A percentile compares a stretch with the other conserved stretches of the same genome.
These are phyloP conservation scores for Anastrepha ludens DNA, from an alignment of 1,140 invertebrate genomes.

Conservation along the genomic window DNA sequence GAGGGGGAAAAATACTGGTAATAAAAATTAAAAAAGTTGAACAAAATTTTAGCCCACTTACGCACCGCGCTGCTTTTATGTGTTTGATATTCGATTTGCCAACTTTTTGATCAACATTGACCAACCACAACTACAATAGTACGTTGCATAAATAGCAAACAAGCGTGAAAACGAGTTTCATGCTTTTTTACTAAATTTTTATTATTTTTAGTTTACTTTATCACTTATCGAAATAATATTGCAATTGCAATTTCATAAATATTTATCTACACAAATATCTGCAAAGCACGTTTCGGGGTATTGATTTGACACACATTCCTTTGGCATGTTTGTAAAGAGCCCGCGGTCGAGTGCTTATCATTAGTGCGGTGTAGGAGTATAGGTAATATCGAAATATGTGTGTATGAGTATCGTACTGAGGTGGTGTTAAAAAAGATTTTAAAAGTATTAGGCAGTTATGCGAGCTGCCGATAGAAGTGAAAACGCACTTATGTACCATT, in stretches of 20 bases:
- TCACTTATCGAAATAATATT: not conserved
- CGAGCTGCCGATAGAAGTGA: too few relatives aligned
- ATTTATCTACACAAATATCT: not conserved
- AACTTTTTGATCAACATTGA: not conserved
- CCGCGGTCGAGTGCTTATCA: not conserved
- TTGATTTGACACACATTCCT: constrained; percentile 12
- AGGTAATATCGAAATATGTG: too few relatives aligned
- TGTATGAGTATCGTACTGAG: too few relatives aligned
- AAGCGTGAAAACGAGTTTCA: not conserved
- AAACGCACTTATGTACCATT: too few relatives aligned
- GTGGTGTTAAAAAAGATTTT: too few relatives aligned
- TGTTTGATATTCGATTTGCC: constrained; percentile 7
- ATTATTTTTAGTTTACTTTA: not conserved
- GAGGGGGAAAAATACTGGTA: not conserved
- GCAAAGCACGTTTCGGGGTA: not conserved
- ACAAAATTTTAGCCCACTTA: not conserved
- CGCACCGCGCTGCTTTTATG: not conserved
- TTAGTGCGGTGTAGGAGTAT: not conserved
- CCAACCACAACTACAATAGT: not conserved
- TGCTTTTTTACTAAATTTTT: not conserved
- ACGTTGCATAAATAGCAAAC: not conserved
- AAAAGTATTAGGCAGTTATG: too few relatives aligned
- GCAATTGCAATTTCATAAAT: not conserved
- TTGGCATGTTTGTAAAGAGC: not conserved
- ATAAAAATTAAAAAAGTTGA: not conserved